These are phyloP conservation scores for Semnornis frantzii DNA, from an alignment of 2,113 vertebrate species.

Conservation along the genomic window DNA sequence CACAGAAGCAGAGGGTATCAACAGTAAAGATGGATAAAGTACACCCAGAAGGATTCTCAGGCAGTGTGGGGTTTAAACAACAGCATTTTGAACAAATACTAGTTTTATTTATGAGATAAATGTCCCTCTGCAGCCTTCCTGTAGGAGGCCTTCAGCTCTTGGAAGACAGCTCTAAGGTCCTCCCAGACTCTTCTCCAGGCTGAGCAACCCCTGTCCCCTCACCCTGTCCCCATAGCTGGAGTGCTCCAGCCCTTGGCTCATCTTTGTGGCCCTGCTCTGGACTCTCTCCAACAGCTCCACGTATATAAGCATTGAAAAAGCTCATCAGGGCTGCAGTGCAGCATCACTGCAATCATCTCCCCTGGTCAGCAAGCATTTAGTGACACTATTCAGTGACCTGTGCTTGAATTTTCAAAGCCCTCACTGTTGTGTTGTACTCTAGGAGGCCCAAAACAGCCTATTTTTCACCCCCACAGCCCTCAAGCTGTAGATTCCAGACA, in stretches of 20 bases:
- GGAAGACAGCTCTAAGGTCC: too few relatives aligned
- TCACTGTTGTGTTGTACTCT: background rate
- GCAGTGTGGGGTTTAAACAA: background rate
- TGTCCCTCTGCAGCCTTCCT: too few relatives aligned
- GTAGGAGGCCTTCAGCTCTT: too few relatives aligned
- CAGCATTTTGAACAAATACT: background rate
- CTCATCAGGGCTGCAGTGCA: background rate
- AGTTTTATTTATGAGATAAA: background rate
- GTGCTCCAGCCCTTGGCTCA: too few relatives aligned
- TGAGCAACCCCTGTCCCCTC: too few relatives aligned
- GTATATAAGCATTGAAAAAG: background rate
- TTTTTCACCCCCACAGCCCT: background rate
- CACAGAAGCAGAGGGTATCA: background rate
- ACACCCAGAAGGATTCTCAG: background rate
- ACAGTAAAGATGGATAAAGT: background rate
- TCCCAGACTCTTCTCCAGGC: too few relatives aligned
- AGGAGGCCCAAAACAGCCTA: background rate
- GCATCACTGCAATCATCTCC: background rate
- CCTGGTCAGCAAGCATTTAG: background rate
- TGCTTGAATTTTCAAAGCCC: background rate
- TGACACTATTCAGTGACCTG: too few relatives aligned
- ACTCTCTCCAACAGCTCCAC: too few relatives aligned
- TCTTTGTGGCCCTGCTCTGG: too few relatives aligned
- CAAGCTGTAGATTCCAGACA: slow-evolving; percentile 2
- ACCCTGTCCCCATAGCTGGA: too few relatives aligned